phyloP scores from a whole-genome alignment of 2,888 invertebrate species.

The Andrena fulva region DNA sequence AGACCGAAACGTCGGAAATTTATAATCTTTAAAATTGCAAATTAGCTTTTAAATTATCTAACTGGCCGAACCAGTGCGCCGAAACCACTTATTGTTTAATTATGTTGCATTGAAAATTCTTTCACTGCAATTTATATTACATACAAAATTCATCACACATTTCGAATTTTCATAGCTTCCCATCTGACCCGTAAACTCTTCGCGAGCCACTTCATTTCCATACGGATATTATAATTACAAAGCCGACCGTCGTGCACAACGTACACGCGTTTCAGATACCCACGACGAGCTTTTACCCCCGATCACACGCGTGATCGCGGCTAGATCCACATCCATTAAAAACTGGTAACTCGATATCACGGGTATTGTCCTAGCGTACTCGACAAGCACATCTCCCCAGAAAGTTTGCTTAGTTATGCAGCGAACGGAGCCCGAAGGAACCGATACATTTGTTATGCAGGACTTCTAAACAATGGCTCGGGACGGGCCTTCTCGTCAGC shows the following conservation, averaged over 20 bases:
- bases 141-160: neutral
- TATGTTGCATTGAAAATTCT: too few species aligned
- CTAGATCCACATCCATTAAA: constrained; percentile 69
- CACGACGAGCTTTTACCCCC: constrained; percentile 55
- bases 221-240: constrained; percentile 49
- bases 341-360: constrained; percentile 70
- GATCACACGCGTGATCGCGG: constrained; percentile 71
- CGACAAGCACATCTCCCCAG: constrained; percentile 42
- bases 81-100: too few species aligned
- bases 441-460: constrained; percentile 60
- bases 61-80: too few species aligned
- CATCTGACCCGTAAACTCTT: neutral
- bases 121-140: neutral
- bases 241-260: constrained; percentile 35
- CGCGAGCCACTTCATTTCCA: neutral
- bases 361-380: constrained; percentile 58
- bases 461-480: constrained; percentile 54
- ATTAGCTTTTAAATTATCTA: too few species aligned
- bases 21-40: too few species aligned
- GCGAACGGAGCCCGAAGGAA: constrained; percentile 22
- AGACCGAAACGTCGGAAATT: too few species aligned
- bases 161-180: neutral
- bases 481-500: constrained; percentile 25
- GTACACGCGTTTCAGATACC: constrained; percentile 38
- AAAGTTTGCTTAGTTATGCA: constrained; percentile 63